Base-by-base conservation (phyloP, 2,113 vertebrate species). In the Hypomesus transpacificus region DNA sequence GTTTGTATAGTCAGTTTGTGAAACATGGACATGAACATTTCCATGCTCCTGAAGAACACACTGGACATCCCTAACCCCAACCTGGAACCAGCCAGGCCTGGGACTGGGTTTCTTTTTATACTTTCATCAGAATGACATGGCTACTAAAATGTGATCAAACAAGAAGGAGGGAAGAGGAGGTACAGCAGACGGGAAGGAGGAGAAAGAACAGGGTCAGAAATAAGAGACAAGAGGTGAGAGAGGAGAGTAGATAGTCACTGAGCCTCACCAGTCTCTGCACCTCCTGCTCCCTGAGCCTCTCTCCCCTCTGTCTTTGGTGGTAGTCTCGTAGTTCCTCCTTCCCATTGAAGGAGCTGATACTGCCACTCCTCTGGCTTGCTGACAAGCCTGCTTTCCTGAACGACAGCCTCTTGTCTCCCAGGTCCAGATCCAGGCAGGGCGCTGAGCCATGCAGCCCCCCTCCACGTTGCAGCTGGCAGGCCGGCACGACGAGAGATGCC, bases 241-340 rank as follows among this genome's bases (percentile, higher is more conserved):
- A 34, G 31, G 31, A 34, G 31, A 34, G 31, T 7, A 34, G 31
- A 34, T 34, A 34, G 31, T 34, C 4, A 34, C 31, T 34, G 31
- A 34, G 31, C 54, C 91, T 97, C 90, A 98, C 96, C 95, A 98
- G 87, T 66, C 95, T 92, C 80, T 98, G 95, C 90, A 98, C 97
- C 86, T 98, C 97, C 87, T 98, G 97, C 87, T 98, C 96, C n/a
- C 94, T 93, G 56, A 98, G 93, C 14, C 97, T 86, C 87, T 98
- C 95, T 11, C 98, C 97, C 82, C 95, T 93, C 84, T 98, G 97
- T 4, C 93, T 88, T 28, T 93, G 93, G 83, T 98, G 97, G 68
- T 98, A 98, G 82, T 96, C 96, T 76, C 93, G 94, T 70, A 98
- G 91, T 76, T 98, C 95, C 9, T 98, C 96, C 3, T 96, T 94